These are phyloP conservation scores for Sandelia bainsii DNA, from an alignment of 2,797 vertebrate genomes.

Conservation along the genomic window DNA sequence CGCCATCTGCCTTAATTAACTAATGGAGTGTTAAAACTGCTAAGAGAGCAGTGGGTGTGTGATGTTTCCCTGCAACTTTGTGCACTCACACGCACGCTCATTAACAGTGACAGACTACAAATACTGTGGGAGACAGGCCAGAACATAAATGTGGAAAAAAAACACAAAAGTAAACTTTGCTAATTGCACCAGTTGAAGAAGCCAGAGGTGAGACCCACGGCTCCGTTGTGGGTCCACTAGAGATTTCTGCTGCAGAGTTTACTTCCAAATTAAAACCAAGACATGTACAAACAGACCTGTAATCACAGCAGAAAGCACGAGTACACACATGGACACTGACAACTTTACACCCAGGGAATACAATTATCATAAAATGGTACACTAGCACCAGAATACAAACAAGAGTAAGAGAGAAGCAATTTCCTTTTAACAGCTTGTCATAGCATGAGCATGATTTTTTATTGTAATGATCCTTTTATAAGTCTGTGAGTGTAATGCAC, in stretches of 20 bases:
- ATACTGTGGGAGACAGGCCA: slow-evolving; percentile 59
- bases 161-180: slow-evolving; percentile 72
- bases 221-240: slow-evolving; percentile 48
- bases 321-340: slow-evolving; percentile 40
- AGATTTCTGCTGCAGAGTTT: slow-evolving; percentile 53
- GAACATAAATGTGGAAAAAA: slow-evolving; percentile 55
- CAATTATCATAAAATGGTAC: slow-evolving; percentile 53
- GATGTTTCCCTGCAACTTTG: slow-evolving; percentile 66
- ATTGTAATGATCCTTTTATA: slow-evolving; percentile 56
- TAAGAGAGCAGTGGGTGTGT: slow-evolving; percentile 68
- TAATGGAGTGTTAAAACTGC: slow-evolving; percentile 75
- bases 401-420: slow-evolving; percentile 18
- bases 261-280: slow-evolving; percentile 59
- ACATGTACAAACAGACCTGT: slow-evolving; percentile 54
- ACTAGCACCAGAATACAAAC: slow-evolving; percentile 27
- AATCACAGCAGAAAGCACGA: slow-evolving; percentile 41
- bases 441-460: slow-evolving; percentile 44
- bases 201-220: slow-evolving; percentile 73
- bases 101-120: slow-evolving; percentile 73
- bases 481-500: slow-evolving; percentile 39
- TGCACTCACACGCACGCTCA: slow-evolving; percentile 56
- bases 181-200: slow-evolving; percentile 72
- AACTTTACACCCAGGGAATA: slow-evolving; percentile 37
- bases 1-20: slow-evolving; percentile 79
- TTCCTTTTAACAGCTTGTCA: slow-evolving; percentile 59